Conservation (phyloP, 1,140 invertebrate species). For the Colletes gigas region DNA sequence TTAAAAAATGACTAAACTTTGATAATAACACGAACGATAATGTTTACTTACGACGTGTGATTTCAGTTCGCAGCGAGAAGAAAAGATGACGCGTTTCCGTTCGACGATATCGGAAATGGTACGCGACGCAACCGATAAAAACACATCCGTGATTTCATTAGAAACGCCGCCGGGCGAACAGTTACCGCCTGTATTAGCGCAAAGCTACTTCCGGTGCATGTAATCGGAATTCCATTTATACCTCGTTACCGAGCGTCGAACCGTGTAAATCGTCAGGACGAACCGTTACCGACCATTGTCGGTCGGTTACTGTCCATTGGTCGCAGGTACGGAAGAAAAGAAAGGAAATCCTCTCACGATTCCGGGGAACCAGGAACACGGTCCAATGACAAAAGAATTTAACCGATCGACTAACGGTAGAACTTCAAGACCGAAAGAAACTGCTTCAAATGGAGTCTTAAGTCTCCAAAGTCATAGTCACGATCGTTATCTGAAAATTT, state of each 20-base stretch:
- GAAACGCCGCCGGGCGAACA: slow-evolving; percentile 4
- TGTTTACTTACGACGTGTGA: not conserved
- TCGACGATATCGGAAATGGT: not conserved
- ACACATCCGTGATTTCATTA: not conserved
- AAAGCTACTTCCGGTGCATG: slow-evolving; percentile 46
- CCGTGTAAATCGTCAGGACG: slow-evolving; percentile 40
- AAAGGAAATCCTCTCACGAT: not conserved
- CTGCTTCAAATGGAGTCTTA: too few relatives aligned
- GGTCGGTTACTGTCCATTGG: not conserved
- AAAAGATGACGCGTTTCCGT: not conserved
- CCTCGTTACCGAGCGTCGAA: not conserved
- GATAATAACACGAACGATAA: not conserved
- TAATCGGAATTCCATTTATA: slow-evolving; percentile 48
- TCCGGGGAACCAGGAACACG: not conserved
- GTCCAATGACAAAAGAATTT: not conserved
- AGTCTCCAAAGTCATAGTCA: too few relatives aligned
- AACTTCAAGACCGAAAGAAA: not conserved
- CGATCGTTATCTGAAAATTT: too few relatives aligned
- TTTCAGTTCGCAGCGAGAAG: not conserved
- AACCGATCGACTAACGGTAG: too few relatives aligned
- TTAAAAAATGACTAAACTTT: too few relatives aligned
- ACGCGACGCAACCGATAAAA: slow-evolving; percentile 18
- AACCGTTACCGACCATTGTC: slow-evolving; percentile 36
- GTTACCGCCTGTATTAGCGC: slow-evolving; percentile 41
- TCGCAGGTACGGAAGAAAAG: not conserved